Evolutionary conservation across 2,888 invertebrate genomes (phyloP).

Genomic region (Rapana venosa): DNA sequence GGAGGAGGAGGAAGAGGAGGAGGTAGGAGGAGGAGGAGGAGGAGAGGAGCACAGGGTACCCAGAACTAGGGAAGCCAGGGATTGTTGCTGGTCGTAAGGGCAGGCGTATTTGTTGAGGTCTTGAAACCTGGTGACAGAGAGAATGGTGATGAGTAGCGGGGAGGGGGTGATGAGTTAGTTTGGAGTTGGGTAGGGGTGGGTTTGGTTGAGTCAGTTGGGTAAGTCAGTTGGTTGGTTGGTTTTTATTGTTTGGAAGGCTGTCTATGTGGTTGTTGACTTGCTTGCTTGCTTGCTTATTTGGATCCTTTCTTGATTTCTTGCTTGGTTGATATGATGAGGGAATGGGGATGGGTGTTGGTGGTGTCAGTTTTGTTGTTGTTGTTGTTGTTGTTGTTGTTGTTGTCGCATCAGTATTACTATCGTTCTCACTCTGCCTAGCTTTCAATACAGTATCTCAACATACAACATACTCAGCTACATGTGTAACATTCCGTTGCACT

Average conservation of each 20-base stretch:
- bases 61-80: slow-evolving; percentile 25
- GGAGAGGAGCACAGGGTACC: not conserved
- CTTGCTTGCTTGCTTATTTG: too few species aligned
- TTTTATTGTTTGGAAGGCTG: not conserved
- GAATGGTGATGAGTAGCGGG: not conserved
- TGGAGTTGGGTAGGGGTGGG: not conserved
- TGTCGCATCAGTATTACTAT: too few species aligned
- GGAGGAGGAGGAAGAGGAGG: not conserved
- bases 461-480: too few species aligned
- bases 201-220: not conserved
- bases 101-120: slow-evolving; percentile 38
- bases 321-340: too few species aligned
- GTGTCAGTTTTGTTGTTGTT: too few species aligned
- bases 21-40: not conserved
- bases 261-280: not conserved
- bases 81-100: not conserved
- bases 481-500: too few species aligned
- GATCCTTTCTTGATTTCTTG: too few species aligned
- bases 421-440: too few species aligned
- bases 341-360: too few species aligned
- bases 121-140: slow-evolving; percentile 31
- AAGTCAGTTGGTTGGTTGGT: not conserved
- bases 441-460: too few species aligned
- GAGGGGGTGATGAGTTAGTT: not conserved
- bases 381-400: too few species aligned